Evolutionary conservation across 2,797 vertebrate species (phyloP).

Genomic region (Buphagus erythrorhynchus): DNA sequence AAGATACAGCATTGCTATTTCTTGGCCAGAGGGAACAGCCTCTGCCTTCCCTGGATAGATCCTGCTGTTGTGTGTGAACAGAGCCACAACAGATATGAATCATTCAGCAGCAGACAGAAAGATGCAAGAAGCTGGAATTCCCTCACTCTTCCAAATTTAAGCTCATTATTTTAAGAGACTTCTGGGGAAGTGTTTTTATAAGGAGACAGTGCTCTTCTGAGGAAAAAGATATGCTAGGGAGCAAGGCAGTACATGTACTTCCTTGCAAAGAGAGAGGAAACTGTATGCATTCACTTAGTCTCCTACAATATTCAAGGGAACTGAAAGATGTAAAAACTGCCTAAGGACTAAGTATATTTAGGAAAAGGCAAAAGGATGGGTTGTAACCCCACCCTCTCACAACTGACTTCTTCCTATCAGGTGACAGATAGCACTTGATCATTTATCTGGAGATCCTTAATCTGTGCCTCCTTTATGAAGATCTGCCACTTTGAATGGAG

Average conservation of each 20-base stretch:
- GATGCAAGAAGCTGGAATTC: background rate
- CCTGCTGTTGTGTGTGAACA: background rate
- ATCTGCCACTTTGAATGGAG: background rate
- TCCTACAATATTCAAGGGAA: background rate
- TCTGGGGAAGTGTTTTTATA: background rate
- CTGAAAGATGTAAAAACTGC: background rate
- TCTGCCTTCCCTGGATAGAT: background rate
- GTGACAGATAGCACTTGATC: background rate
- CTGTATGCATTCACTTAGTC: rapidly evolving
- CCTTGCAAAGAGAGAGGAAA: background rate
- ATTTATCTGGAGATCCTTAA: background rate
- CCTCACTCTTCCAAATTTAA: background rate
- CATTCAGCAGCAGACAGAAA: rapidly evolving
- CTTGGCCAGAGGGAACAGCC: rapidly evolving
- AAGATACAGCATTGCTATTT: background rate
- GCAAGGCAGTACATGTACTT: background rate
- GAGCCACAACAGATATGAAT: background rate
- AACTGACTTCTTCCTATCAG: background rate
- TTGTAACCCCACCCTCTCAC: background rate
- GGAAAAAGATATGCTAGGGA: background rate
- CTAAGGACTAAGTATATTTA: background rate
- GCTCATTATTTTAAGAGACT: background rate
- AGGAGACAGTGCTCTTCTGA: background rate
- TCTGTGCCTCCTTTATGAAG: rapidly evolving
- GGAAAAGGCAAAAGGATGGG: background rate